Base-by-base conservation (phyloP, 2,888 invertebrate species). In the Auanema freiburgensis region DNA sequence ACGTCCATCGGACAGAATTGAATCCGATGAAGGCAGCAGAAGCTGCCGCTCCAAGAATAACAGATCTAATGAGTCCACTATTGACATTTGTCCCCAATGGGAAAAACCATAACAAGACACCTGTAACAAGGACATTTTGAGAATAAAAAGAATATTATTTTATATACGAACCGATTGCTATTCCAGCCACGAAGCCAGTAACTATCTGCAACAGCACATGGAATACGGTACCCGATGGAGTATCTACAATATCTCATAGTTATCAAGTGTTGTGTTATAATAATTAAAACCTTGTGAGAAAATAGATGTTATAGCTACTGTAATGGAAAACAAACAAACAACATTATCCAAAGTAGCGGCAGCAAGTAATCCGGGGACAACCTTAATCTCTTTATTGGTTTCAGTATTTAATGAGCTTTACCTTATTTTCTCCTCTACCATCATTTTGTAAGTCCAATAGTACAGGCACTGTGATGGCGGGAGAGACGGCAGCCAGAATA, bases 391-490 rank as follows among this genome's bases (percentile, higher is more conserved):
- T 6, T 21, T 6, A 10, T 46, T 3, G 6, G 10, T 10, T 46
- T 10, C 4, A 18, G 21, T 12, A 2, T 43, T 12, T 24, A 54
- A 18, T 11, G 18, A 16, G 10, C 10, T 46, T 21, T 43, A 60
- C 60, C 8, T 57, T 62, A n/a, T 24, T 41, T 14, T 16, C 21
- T n/a, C 58, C 60, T 18, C 46, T 25, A n/a, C 57, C 62, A 18
- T 57, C 50, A n/a, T 57, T 62, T 24, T 60, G 52, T 33, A 65
- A n/a, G 1, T 60, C 57, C 1, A 65, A 40, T 52, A 60, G 56
- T 0, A 72, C 63, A 8, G 77, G 77, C 12, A 69, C 73, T 41
- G 78, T 75, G 40, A 77, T 69, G 14, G 79, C 76, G 11, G 78
- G 77, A 3, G 77, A 75, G 12, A 71, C 72, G n/a, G 79, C 63